Conservation (phyloP, 2,888 invertebrate species). For the Halictus quadricinctus region DNA sequence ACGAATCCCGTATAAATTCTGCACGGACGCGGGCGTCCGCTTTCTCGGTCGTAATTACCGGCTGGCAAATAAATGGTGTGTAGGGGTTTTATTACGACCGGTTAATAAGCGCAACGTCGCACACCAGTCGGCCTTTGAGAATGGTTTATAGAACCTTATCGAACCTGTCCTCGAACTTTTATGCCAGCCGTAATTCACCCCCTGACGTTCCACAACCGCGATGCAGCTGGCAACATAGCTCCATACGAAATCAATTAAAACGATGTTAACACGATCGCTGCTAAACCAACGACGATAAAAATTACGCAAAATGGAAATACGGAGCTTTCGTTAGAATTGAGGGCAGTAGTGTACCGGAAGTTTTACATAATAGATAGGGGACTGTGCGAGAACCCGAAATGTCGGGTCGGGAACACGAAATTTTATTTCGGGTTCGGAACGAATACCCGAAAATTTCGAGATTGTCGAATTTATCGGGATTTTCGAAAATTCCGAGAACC, state of each 20-base stretch:
- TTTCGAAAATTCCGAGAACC: no score
- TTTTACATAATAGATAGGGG: not conserved
- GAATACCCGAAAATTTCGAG: no score
- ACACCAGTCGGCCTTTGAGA: not conserved
- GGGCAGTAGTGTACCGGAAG: not conserved
- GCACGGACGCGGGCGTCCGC: not conserved
- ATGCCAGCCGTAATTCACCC: not conserved
- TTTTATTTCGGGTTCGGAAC: no score
- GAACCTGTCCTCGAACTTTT: slow-evolving; percentile 6
- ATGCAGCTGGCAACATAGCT: not conserved
- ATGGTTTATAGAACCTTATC: not conserved
- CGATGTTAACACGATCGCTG: not conserved
- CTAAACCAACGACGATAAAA: not conserved
- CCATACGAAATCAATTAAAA: not conserved
- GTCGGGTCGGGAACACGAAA: no score
- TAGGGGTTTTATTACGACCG: not conserved
- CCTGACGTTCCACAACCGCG: not conserved
- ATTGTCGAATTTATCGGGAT: no score
- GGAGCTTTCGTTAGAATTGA: not conserved
- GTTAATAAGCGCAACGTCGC: slow-evolving; percentile 3
- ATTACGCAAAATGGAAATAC: not conserved
- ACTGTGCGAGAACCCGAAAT: no score
- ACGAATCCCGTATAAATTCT: not conserved
- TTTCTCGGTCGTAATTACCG: not conserved
- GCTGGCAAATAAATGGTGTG: not conserved